Conservation (phyloP, 2,888 invertebrate species). For the Panopea generosa region DNA sequence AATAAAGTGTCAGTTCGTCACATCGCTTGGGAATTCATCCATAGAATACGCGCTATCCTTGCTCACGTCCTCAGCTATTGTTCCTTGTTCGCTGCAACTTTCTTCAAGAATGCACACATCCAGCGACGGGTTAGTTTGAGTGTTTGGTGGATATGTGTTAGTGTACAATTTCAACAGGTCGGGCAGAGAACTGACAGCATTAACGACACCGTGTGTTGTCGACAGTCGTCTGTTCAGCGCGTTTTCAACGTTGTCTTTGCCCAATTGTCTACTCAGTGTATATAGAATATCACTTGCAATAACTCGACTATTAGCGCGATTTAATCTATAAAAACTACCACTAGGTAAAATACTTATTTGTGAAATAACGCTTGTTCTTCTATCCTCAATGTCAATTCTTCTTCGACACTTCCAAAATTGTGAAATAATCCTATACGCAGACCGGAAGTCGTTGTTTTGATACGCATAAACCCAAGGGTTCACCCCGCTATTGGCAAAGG, state of each 20-base stretch:
- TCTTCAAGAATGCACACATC: slow-evolving; percentile 10
- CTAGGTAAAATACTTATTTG: slow-evolving; percentile 38
- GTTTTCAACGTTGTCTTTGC: slow-evolving; percentile 21
- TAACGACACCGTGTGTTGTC: slow-evolving; percentile 11
- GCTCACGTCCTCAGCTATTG: neutral
- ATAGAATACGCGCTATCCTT: slow-evolving; percentile 30
- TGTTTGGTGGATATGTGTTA: slow-evolving; percentile 3
- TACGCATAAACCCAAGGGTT: slow-evolving; percentile 90
- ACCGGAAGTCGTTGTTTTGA: slow-evolving; percentile 88
- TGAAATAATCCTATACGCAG: slow-evolving; percentile 85
- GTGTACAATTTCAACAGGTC: slow-evolving; percentile 43
- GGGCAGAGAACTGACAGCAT: slow-evolving; percentile 33
- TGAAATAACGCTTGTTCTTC: slow-evolving; percentile 57
- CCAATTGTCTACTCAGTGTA: slow-evolving; percentile 31
- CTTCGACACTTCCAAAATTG: slow-evolving; percentile 31
- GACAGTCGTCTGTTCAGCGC: slow-evolving; percentile 38
- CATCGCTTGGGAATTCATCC: too few species aligned
- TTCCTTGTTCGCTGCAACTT: neutral
- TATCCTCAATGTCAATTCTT: slow-evolving; percentile 2
- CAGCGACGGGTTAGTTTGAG: neutral
- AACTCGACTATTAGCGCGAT: slow-evolving; percentile 61
- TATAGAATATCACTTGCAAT: slow-evolving; percentile 47
- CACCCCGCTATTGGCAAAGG: slow-evolving; percentile 87
- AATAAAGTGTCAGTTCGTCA: too few species aligned
- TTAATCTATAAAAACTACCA: slow-evolving; percentile 41